Conservation (phyloP, 2,113 vertebrate species). For the Prunella fulvescens region DNA sequence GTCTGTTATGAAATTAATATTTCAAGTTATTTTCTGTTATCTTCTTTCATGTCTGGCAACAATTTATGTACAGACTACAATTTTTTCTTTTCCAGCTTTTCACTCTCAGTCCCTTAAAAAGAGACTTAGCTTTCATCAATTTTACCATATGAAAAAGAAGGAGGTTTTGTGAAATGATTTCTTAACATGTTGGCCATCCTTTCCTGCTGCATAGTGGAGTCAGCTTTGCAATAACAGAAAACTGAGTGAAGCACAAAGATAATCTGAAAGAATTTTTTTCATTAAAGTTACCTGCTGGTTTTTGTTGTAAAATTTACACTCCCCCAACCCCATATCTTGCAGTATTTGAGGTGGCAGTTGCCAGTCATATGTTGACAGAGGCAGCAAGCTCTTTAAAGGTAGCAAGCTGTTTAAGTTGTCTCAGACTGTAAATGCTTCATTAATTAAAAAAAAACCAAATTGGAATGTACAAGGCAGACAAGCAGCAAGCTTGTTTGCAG, state of each 20-base stretch:
- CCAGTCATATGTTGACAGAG: not conserved
- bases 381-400: not conserved
- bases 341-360: not conserved
- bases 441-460: not conserved
- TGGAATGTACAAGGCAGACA: not conserved
- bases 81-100: not conserved
- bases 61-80: not conserved
- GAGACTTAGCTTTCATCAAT: not conserved
- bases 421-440: not conserved
- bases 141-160: not conserved
- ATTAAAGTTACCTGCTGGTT: not conserved
- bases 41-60: not conserved
- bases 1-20: not conserved
- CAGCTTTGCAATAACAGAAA: not conserved
- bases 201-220: not conserved
- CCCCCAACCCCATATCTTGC: not conserved
- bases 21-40: not conserved
- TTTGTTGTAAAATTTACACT: not conserved
- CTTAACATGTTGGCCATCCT: not conserved
- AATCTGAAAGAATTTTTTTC: not conserved
- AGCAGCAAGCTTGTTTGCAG: not conserved
- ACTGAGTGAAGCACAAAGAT: not conserved
- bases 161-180: not conserved
- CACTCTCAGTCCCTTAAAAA: not conserved
- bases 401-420: not conserved